These are phyloP conservation scores for Mormyrus lacerda DNA, from an alignment of 2,113 vertebrate genomes.

Conservation along the genomic window DNA sequence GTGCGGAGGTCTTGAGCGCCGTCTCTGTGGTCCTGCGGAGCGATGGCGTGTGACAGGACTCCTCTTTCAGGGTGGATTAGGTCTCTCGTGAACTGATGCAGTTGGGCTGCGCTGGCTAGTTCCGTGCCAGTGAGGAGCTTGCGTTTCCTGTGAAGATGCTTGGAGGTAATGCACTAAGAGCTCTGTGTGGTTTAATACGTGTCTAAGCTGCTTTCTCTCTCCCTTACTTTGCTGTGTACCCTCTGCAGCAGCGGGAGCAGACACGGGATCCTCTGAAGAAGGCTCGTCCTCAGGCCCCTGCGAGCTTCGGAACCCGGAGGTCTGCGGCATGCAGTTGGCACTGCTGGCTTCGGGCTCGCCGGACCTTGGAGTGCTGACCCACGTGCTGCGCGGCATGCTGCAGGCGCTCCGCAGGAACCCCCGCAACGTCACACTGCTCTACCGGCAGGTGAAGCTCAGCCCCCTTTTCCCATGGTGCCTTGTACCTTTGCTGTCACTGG, in stretches of 20 bases:
- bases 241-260: conserved; percentile 57
- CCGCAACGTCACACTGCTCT: conserved; percentile 72
- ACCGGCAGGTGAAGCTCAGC: conserved; percentile 72
- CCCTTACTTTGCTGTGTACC: conserved; percentile 18
- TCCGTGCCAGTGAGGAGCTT: not conserved
- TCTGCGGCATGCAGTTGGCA: conserved; percentile 82
- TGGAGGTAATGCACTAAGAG: not conserved
- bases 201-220: not conserved
- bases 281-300: conserved; percentile 44
- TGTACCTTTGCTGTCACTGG: not conserved
- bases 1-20: not conserved
- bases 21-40: not conserved
- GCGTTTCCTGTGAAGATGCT: not conserved
- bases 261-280: conserved; percentile 33
- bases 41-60: not conserved
- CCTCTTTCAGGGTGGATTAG: not conserved
- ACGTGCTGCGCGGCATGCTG: conserved; percentile 79
- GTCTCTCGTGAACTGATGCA: not conserved
- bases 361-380: conserved; percentile 74
- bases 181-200: conserved; percentile 1
- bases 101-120: not conserved
- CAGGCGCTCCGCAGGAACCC: conserved; percentile 66
- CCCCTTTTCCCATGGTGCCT: not conserved
- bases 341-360: conserved; percentile 74
- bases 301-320: conserved; percentile 82